Evolutionary conservation across 2,888 invertebrate genomes (phyloP).

Genomic region (Neoitamus cyanurus): DNA sequence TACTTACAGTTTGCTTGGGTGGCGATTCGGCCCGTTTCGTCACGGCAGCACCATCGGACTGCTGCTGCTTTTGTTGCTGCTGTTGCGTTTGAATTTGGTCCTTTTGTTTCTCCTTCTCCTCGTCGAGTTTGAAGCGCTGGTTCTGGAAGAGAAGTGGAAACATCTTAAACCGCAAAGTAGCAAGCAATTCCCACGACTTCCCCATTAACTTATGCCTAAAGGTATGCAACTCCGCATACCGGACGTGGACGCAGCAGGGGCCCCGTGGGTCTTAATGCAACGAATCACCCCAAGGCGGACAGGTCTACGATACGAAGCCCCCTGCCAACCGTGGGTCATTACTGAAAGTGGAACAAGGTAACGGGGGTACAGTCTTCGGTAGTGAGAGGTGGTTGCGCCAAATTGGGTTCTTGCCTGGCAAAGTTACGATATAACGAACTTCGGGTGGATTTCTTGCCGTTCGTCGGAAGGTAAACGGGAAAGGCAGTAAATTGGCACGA

Average conservation of each 20-base stretch:
- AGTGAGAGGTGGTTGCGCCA: not conserved
- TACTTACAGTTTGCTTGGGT: conserved; percentile 48
- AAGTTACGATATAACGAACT: too few relatives aligned
- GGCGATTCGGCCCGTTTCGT: conserved; percentile 48
- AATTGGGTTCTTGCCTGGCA: not conserved
- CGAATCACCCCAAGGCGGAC: too few relatives aligned
- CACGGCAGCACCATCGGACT: conserved; percentile 46
- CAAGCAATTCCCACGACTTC: not conserved
- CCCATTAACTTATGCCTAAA: not conserved
- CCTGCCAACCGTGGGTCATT: not conserved
- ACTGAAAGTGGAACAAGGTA: not conserved
- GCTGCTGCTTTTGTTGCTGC: conserved; percentile 43
- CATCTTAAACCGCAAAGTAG: not conserved
- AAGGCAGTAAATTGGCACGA: too few relatives aligned
- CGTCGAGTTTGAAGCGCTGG: conserved; percentile 63
- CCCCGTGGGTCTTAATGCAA: not conserved
- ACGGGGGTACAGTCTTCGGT: not conserved
- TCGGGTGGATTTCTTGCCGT: too few relatives aligned
- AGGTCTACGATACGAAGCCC: not conserved
- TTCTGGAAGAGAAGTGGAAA: conserved; percentile 57
- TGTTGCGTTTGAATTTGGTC: conserved; percentile 14
- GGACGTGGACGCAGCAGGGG: not conserved
- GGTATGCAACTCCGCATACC: not conserved
- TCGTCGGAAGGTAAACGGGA: too few relatives aligned
- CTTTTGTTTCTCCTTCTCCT: conserved; percentile 61